Base-by-base conservation (phyloP, 2,888 invertebrate species). In the Aphodius sticticus region DNA sequence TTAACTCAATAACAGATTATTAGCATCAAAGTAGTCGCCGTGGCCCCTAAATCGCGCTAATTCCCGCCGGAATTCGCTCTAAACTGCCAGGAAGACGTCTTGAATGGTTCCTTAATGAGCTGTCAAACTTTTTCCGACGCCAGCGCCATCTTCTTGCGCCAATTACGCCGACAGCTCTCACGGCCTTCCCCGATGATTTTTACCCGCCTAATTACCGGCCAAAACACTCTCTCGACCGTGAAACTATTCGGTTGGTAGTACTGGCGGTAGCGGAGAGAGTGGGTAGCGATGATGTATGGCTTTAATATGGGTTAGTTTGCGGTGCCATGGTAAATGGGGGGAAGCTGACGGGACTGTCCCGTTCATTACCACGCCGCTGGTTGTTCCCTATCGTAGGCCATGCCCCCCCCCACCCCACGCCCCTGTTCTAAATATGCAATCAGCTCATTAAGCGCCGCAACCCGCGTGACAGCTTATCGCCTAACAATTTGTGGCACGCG, bases 351-450 rank as follows among this genome's bases (percentile, higher is more conserved):
- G 53, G 53, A 53, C 53, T 12, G 53, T 53, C 53, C 53, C 53
- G 53, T 53, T 53, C 12, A 53, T 53, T 53, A 53, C 53, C 53
- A 53, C 53, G 53, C 53, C 53, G 4, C 53, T 53, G 53, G 53
- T 12, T 53, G 53, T 53, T 53, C 53, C 1, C 53, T 53, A 76
- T 69, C 77, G 70, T 70, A 76, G 75, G 70, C 53, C 77, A 77
- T 78, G 75, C 77, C 77, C 79, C 79, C 77, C 77, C 77, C 71
- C 75, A 76, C 81, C 77, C 81, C 77, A n/a, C n/a, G 77, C 76
- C 79, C 69, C 81, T 77, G 74, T 79, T 72, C 81, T 81, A 81
- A 81, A 81, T 81, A 81, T 79, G 79, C 81, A 81, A 81, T 81
- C 79, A 76, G 78, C 77, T 79, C 79, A 76, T 81, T 81, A 81